Evolutionary conservation across 2,113 vertebrate genomes (phyloP).

Genomic region (Gambusia holbrooki): DNA sequence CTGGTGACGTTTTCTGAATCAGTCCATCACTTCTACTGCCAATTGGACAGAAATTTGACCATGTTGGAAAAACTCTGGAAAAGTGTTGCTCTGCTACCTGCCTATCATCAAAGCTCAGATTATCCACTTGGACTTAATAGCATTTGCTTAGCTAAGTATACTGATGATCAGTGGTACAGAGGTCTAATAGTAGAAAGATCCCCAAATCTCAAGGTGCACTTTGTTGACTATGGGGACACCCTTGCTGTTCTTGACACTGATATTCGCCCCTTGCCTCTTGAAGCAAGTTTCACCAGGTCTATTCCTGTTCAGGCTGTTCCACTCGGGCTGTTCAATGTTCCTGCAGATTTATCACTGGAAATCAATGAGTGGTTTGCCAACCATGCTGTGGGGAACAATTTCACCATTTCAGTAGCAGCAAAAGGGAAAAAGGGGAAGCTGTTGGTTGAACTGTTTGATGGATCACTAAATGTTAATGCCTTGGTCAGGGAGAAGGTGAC

Average conservation of each 20-base stretch:
- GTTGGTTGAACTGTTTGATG: slow-evolving; percentile 85
- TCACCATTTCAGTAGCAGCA: slow-evolving; percentile 82
- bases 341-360: slow-evolving; percentile 72
- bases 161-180: slow-evolving; percentile 86
- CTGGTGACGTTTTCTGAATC: slow-evolving; percentile 80
- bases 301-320: slow-evolving; percentile 87
- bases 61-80: slow-evolving; percentile 73
- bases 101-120: slow-evolving; percentile 39
- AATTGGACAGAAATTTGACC: slow-evolving; percentile 80
- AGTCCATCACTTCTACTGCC: slow-evolving; percentile 86
- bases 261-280: slow-evolving; percentile 77
- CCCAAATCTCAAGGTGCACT: slow-evolving; percentile 78
- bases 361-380: slow-evolving; percentile 85
- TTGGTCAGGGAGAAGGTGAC: slow-evolving; percentile 75
- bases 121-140: slow-evolving; percentile 42
- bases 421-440: slow-evolving; percentile 84
- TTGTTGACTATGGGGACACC: slow-evolving; percentile 90
- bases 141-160: slow-evolving; percentile 86
- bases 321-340: slow-evolving; percentile 83
- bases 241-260: slow-evolving; percentile 73
- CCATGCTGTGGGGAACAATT: slow-evolving; percentile 65
- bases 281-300: slow-evolving; percentile 74
- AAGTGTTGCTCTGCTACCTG: slow-evolving; percentile 66
- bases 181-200: slow-evolving; percentile 76
- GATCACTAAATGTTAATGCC: slow-evolving; percentile 80